Percentiles rank a stretch among this genome's conserved stretches.
These are phyloP conservation scores for Eubasilissa splendida DNA, from an alignment of 2,888 invertebrate genomes.

Conservation along the genomic window DNA sequence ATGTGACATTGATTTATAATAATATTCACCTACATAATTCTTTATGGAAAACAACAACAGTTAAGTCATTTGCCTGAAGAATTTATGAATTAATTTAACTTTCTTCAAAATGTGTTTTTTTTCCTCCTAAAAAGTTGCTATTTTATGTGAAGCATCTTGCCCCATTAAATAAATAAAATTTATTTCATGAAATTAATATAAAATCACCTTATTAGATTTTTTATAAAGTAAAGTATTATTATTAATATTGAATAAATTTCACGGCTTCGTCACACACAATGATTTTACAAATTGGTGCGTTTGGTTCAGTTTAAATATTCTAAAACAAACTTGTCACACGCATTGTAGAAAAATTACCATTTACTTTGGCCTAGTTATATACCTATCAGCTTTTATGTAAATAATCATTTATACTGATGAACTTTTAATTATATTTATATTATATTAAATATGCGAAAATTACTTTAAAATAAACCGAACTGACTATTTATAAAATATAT, in stretches of 20 bases:
- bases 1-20: background rate
- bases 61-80: no score
- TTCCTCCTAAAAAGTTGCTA: background rate
- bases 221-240: conserved; percentile 24
- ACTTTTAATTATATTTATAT: conserved; percentile 40
- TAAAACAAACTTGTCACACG: no score
- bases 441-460: conserved; percentile 49
- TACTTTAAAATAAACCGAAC: conserved; percentile 57
- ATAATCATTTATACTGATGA: conserved; percentile 42
- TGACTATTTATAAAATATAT: conserved; percentile 57
- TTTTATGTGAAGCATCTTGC: conserved; percentile 1
- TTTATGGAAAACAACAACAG: no score
- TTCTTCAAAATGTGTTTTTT: no score
- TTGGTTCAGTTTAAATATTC: conserved; percentile 14
- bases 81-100: no score
- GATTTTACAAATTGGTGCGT: conserved; percentile 28
- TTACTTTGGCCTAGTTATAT: conserved; percentile 19
- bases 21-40: background rate
- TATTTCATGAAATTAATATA: background rate
- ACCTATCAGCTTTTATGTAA: conserved; percentile 41
- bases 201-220: background rate
- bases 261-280: conserved; percentile 25
- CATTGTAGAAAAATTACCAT: background rate
- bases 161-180: conserved; percentile 12
- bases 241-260: conserved; percentile 8